Conservation (phyloP, 2,113 vertebrate species). For the Cinclus cinclus region DNA sequence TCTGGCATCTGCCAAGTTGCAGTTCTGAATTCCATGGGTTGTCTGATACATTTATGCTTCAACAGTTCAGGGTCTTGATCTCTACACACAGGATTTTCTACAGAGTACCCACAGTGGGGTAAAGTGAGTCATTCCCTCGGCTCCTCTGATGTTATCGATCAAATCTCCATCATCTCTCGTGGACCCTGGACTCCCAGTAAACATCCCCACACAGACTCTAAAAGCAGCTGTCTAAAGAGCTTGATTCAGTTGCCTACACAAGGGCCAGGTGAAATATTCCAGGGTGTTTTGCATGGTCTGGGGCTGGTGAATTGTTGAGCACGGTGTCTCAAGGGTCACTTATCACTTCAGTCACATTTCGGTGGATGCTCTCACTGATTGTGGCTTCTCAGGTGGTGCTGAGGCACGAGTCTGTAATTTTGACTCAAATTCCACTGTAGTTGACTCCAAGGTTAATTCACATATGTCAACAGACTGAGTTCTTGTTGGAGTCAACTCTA, state of each 20-base stretch:
- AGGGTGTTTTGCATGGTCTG: not conserved
- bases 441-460: not conserved
- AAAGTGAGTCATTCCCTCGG: not conserved
- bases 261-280: not conserved
- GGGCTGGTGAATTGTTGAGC: not conserved
- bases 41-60: not conserved
- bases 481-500: not conserved
- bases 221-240: not conserved
- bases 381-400: not conserved
- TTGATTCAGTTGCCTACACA: not conserved
- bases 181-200: accelerated
- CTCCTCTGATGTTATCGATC: not conserved
- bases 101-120: too few relatives aligned
- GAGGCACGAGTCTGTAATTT: accelerated
- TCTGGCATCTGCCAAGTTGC: not conserved
- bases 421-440: not conserved
- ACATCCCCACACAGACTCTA: not conserved
- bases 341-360: not conserved
- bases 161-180: not conserved
- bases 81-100: accelerated
- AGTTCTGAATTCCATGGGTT: not conserved
- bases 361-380: not conserved
- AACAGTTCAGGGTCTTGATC: not conserved
- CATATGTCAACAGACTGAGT: not conserved
- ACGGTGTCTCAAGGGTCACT: not conserved